A percentile compares a stretch with the other conserved stretches of the same genome.
phyloP scores from a whole-genome alignment of 35 echinoderm and acorn worm genomes.

The Nesometra sesokonis region DNA sequence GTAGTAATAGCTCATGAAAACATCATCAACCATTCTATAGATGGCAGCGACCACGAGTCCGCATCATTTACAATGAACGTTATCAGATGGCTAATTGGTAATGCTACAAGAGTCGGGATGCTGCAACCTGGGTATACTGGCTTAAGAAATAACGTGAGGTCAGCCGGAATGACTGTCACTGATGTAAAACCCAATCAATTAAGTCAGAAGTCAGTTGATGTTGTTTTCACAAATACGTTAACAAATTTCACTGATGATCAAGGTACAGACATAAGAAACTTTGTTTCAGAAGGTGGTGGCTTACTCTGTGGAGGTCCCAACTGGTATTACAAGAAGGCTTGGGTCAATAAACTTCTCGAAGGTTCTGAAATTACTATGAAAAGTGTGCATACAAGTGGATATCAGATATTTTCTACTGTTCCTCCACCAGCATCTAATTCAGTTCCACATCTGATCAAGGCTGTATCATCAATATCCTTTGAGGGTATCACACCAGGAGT shows the following conservation, averaged over 20 bases:
- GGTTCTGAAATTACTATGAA: not conserved
- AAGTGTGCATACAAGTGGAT: not conserved
- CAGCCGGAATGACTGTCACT: not conserved
- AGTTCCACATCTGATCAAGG: not conserved
- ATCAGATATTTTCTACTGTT: not conserved
- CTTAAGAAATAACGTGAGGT: not conserved
- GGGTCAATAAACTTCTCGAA: not conserved
- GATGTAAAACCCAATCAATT: not conserved
- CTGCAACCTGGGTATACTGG: not conserved
- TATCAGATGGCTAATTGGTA: not conserved
- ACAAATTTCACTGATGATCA: not conserved
- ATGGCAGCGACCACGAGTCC: not conserved
- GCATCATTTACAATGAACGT: not conserved
- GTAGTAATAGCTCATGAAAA: not conserved
- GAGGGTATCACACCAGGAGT: not conserved
- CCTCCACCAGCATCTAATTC: not conserved
- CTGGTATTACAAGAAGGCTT: not conserved
- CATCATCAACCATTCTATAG: not conserved
- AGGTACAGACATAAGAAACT: not conserved
- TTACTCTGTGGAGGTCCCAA: not conserved
- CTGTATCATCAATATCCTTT: not conserved
- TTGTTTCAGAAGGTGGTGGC: not conserved
- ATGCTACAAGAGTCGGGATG: not conserved
- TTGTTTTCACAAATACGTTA: not conserved
- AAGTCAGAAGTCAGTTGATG: not conserved